Base-by-base conservation (phyloP, 2,113 vertebrate genomes). In the Gymnocephalus cernua region DNA sequence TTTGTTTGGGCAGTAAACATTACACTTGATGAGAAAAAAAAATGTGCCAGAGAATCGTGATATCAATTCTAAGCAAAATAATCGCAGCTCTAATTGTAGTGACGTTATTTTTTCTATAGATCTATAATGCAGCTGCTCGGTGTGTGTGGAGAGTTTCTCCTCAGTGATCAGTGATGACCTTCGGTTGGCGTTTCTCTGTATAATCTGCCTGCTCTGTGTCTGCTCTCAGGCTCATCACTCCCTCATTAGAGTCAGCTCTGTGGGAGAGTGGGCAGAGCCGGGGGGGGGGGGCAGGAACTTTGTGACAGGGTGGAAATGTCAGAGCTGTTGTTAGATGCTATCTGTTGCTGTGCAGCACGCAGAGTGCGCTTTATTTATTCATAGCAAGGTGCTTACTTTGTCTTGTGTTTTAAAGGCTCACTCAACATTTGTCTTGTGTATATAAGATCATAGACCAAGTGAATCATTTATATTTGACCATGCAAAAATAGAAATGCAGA, bases 271-370 rank as follows among this genome's bases (percentile, higher is more conserved):
- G 45, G 68, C 77, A 77, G 29, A 67, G 66, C 67, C 0, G 77
- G 41, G 82, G 18, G 32, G 21, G 61, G 63, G 56, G 76, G 80
- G 71, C 41, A 68, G 79, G 74, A 70, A 59, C 83, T 89, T 68
- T 76, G 70, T 57, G 86, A 82, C 48, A 15, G 35, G 25, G 21
- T 84, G 74, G 71, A 92, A 91, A 93, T 92, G 89, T 91, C 89
- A 85, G 53, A 64, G 77, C 56, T 77, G 59, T 32, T 32, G 1
- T 70, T 83, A 45, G 83, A 76, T 25, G 41, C 65, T 48, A 41
- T 81, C 76, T 74, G 59, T 35, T 65, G 73, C 54, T 64, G 19
- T 58, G 32, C 67, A 29, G 2, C 81, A 57, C 44, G 72, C 86
- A 70, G 84, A 74, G 68, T 18, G 18, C 1, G 41, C 70, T 80